Conservation (phyloP, 2,797 vertebrate genomes). For the Helicolenus hilgendorfi region DNA sequence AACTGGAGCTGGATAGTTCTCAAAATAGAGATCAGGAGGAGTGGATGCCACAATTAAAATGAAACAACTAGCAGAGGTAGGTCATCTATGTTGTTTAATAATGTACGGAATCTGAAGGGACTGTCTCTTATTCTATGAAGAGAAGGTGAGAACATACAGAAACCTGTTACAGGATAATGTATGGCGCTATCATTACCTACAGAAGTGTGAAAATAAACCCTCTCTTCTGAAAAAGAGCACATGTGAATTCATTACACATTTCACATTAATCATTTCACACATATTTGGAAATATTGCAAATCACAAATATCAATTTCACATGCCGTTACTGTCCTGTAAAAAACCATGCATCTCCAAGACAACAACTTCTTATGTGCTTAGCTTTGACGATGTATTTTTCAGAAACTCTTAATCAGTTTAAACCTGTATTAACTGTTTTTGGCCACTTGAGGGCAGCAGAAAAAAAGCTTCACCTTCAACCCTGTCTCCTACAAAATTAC, state of each 20-base stretch:
- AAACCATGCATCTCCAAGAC: neutral
- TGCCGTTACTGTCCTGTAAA: neutral
- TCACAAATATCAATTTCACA: neutral
- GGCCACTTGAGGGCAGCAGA: neutral
- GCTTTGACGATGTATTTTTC: neutral
- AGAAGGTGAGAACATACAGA: neutral
- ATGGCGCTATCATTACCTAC: neutral
- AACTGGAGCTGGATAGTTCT: constrained; percentile 52
- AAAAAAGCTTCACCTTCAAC: neutral
- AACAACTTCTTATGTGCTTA: neutral
- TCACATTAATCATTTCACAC: neutral
- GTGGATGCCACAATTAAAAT: constrained; percentile 18
- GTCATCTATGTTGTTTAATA: constrained; percentile 31
- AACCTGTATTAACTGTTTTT: neutral
- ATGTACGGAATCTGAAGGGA: neutral
- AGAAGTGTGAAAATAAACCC: neutral
- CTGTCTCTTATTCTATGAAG: neutral
- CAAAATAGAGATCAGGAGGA: constrained; percentile 59
- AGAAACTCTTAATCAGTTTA: neutral
- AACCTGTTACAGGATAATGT: neutral
- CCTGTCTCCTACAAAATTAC: too few relatives aligned
- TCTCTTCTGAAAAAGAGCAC: neutral
- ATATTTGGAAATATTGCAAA: neutral
- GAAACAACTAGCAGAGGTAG: constrained; percentile 55
- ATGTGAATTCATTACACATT: neutral